Evolutionary conservation across 2,888 invertebrate genomes (phyloP), one percentile per base, ranked within the genome.

Genomic region (Hipparchia semele): DNA sequence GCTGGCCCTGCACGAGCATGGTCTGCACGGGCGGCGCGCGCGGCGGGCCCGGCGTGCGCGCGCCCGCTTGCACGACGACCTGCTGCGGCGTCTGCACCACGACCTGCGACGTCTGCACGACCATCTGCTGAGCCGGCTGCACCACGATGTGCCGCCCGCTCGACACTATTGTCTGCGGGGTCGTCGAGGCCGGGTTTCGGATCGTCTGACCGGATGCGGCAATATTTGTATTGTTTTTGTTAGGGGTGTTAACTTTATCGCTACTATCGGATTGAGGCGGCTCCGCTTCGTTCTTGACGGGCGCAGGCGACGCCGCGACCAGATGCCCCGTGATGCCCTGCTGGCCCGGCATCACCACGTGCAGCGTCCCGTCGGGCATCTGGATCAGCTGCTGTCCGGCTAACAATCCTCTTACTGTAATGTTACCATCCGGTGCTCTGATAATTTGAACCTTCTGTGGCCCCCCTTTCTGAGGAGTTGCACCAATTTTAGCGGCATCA

Each of bases 381-480:
- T 98, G 98, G 61, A 99, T 96, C 72, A 99, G 92, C 84, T 99
- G 98, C 85, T 99, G 99, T 70, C 98, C 99, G 64, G 98, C 97
- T 88, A 98, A 95, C 8, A 99, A 94, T 0, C 99, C 99, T 75
- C 98, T 96, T 1, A 99, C 98, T 81, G 98, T 98, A 13, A 99
- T 94, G 90, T 98, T 98, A 45, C 99, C 99, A 88, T 98, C 98
- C 0, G 98, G 97, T 0, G 97, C 96, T 78, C 98, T 96, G 82
- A 98, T 96, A 79, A 99, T 98, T 94, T 99, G 98, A 12, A 99
- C 97, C 85, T 97, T 97, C 86, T 98, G 98, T 6, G 93, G 94
- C 6, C 90, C 90, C 1, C 94, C 95, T 77, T 95, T 90, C 67
- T 92, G 89, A 7, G 84, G 80, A 13, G 81, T 80, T 0, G 84